phyloP scores from a whole-genome alignment of 2,888 invertebrate species.

The Apoderus coryli region DNA sequence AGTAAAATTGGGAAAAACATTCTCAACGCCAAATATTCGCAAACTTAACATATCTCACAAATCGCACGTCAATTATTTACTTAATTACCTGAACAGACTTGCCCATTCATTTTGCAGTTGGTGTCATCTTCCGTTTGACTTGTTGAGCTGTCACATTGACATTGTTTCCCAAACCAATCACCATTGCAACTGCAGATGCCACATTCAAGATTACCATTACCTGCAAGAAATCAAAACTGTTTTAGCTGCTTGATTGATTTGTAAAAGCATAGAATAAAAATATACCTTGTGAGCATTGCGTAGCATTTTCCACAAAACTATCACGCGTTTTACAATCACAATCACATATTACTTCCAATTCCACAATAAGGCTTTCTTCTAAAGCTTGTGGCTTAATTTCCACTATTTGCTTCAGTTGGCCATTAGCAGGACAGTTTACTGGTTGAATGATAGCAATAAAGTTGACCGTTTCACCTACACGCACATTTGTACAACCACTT shows the following conservation, averaged over 20 bases:
- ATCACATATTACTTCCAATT: slow-evolving; percentile 53
- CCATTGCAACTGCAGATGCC: slow-evolving; percentile 45
- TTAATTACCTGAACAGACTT: slow-evolving; percentile 23
- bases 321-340: slow-evolving; percentile 53
- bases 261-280: too few relatives aligned
- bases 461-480: slow-evolving; percentile 41
- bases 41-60: too few relatives aligned
- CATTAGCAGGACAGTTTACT: slow-evolving; percentile 42
- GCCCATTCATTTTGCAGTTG: slow-evolving; percentile 18
- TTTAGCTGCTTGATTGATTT: too few relatives aligned
- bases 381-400: slow-evolving; percentile 55
- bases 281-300: slow-evolving; percentile 28
- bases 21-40: too few relatives aligned
- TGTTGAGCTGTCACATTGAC: slow-evolving; percentile 42
- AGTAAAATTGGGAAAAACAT: too few relatives aligned
- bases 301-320: slow-evolving; percentile 29
- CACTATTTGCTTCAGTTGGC: slow-evolving; percentile 15
- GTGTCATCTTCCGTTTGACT: slow-evolving; percentile 28
- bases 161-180: slow-evolving; percentile 39
- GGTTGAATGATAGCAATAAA: slow-evolving; percentile 41
- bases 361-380: slow-evolving; percentile 50
- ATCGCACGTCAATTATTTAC: too few relatives aligned
- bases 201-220: slow-evolving; percentile 18
- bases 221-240: slow-evolving; percentile 6
- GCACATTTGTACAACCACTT: slow-evolving; percentile 45